Evolutionary conservation across 2,113 vertebrate species (phyloP), one percentile per base, ranked within the genome.

Genomic region (Nesospiza acunhae): DNA sequence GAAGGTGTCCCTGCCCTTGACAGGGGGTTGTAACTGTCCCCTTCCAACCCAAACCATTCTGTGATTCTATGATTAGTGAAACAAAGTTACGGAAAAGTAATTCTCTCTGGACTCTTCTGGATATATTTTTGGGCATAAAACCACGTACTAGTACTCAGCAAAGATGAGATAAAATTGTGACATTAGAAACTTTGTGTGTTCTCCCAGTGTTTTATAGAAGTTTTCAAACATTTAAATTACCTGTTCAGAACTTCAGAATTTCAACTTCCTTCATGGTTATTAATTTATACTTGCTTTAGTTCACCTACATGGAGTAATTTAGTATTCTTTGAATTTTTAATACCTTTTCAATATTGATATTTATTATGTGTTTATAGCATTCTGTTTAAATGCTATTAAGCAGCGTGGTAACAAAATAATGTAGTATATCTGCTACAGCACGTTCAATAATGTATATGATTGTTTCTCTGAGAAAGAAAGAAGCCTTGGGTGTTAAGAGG

Each of bases 301-400:
- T 96, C 68, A 91, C 85, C 49, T 84, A 24, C 33, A 19, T 16
- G 11, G 26, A 26, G 15, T 81, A 68, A 78, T 81, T 70, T 52
- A 70, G 18, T 75, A 26, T 74, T 70, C 50, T 89, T 60, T 86
- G 53, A 82, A 70, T 91, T 87, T 95, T 83, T 94, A 97, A 74
- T 70, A 20, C 68, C 63, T 73, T 67, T 89, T 89, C 83, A 94
- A 85, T 56, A 84, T 81, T 92, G 77, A 91, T 96, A 81, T 93
- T 91, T 89, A 10, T 56, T 44, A 24, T 74, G 41, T 78, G 46
- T 96, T 87, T 82, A 17, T 60, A 90, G 90, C 69, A 31, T 66
- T 80, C 74, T 78, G 83, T 93, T 96, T 92, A 70, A 87, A 84
- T 87, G 41, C 28, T 44, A 69, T 94, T 97, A 95, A 95, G 72